Base-by-base conservation (phyloP, 2,797 vertebrate genomes). In the Argentina silus region DNA sequence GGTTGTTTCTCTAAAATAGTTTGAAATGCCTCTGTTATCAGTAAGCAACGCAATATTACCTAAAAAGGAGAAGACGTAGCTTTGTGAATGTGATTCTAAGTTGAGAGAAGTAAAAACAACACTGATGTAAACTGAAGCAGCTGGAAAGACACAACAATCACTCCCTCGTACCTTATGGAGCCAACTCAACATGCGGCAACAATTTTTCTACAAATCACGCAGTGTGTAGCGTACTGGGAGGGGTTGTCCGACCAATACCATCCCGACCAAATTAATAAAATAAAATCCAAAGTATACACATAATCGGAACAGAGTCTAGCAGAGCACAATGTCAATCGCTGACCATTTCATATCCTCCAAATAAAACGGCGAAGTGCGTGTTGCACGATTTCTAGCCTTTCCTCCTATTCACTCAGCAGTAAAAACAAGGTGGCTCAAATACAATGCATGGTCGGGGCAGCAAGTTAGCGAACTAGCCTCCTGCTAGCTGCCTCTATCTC, bases 161-260 rank as follows among this genome's bases (percentile, higher is more conserved):
- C 2, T 36, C 27, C 27, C 27, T 74, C 85, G 87, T 86, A 90
- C 90, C 89, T 88, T 73, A 69, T 36, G 11, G 8, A 43, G 36
- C 65, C 67, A 64, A 44, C 45, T 43, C 43, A 80, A 67, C 87
- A 83, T 86, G 84, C 79, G 87, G 71, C 67, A 72, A 36, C 27
- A 36, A 36, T 36, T 36, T 36, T 1, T 36, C 27, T 36, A 36
- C 27, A 36, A 36, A 36, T 36, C 27, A 36, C 27, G 27, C 27
- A 36, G 27, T 36, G 85, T 78, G 79, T 4, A 75, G 77, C 27
- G 27, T 36, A 36, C 78, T 64, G 77, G 85, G 83, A 82, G 81
- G 82, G 72, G 67, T 64, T 19, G n/a, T 45, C 43, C 43, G 27
- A 63, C n/a, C n/a, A n/a, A 14, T n/a, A 19, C 55, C 61, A 60